These are phyloP conservation scores for Rhodophaea formosa DNA, from an alignment of 2,888 invertebrate genomes.

Conservation along the genomic window DNA sequence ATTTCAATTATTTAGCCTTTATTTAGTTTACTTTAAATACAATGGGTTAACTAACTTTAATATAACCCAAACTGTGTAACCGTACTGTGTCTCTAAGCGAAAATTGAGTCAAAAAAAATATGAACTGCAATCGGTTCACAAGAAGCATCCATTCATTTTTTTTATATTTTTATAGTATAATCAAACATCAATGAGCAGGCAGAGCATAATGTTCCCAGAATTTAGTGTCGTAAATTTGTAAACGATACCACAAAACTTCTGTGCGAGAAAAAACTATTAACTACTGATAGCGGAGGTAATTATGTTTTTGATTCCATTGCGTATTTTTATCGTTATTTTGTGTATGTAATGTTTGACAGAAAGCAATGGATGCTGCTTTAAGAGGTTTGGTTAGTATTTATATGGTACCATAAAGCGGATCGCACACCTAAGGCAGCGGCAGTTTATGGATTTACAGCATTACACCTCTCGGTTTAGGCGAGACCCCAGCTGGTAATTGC, in stretches of 20 bases:
- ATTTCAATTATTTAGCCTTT: too few species aligned
- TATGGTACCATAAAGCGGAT: conserved; percentile 25
- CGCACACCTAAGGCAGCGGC: conserved; percentile 59
- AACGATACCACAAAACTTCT: conserved; percentile 77
- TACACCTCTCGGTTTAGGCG: conserved; percentile 66
- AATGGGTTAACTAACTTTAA: too few species aligned
- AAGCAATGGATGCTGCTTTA: conserved; percentile 26
- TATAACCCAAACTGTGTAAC: too few species aligned
- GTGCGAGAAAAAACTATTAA: conserved; percentile 50
- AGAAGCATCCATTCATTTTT: conserved; percentile 29
- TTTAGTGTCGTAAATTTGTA: conserved; percentile 71
- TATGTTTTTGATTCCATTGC: conserved; percentile 34
- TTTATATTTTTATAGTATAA: conserved; percentile 58
- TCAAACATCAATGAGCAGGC: conserved; percentile 64
- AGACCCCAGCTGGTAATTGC: conserved; percentile 70
- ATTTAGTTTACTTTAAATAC: too few species aligned
- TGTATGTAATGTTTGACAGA: not conserved
- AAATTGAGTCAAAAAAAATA: not conserved
- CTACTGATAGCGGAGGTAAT: conserved; percentile 5
- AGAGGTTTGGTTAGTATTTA: conserved; percentile 12
- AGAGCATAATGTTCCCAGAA: conserved; percentile 67
- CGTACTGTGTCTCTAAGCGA: too few species aligned
- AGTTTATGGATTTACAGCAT: conserved; percentile 76
- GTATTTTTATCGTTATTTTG: conserved; percentile 9
- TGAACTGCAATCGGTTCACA: not conserved